Conservation (phyloP, 2,888 invertebrate species). For the Lasioglossum oenotherae region DNA sequence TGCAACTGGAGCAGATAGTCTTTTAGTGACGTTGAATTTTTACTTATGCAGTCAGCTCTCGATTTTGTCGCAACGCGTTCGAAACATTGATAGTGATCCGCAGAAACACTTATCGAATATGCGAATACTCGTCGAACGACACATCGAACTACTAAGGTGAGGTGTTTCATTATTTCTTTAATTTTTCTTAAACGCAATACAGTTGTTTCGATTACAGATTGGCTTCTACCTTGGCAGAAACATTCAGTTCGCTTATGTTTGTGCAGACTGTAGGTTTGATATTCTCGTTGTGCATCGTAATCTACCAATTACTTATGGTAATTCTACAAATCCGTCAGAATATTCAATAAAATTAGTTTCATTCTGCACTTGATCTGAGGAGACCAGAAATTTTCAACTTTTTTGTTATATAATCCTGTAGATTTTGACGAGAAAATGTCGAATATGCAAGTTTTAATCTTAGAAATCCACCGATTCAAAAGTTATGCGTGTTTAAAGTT, state of each 20-base stretch:
- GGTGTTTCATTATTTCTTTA: not conserved
- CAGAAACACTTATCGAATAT: conserved; percentile 44
- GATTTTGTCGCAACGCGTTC: conserved; percentile 50
- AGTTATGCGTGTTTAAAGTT: too few species aligned
- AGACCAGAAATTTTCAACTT: too few species aligned
- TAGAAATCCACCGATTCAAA: too few species aligned
- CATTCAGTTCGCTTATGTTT: conserved; percentile 66
- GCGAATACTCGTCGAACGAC: conserved; percentile 56
- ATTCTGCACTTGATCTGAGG: too few species aligned
- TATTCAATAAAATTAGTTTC: not conserved
- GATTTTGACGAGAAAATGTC: too few species aligned
- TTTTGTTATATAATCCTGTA: too few species aligned
- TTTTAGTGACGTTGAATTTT: conserved; percentile 62
- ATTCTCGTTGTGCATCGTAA: conserved; percentile 64
- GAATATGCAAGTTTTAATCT: too few species aligned
- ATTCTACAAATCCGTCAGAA: conserved; percentile 4
- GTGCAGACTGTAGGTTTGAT: conserved; percentile 66
- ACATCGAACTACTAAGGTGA: conserved; percentile 62
- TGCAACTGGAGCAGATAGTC: conserved; percentile 60
- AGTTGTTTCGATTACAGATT: conserved; percentile 50
- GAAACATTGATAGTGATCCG: conserved; percentile 30
- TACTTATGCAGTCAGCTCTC: conserved; percentile 63
- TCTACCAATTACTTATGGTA: conserved; percentile 64
- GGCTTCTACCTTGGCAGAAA: conserved; percentile 46
- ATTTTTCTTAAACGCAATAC: not conserved